phyloP scores from a whole-genome alignment of 2,113 vertebrate genomes.

The Hydropotes inermis region DNA sequence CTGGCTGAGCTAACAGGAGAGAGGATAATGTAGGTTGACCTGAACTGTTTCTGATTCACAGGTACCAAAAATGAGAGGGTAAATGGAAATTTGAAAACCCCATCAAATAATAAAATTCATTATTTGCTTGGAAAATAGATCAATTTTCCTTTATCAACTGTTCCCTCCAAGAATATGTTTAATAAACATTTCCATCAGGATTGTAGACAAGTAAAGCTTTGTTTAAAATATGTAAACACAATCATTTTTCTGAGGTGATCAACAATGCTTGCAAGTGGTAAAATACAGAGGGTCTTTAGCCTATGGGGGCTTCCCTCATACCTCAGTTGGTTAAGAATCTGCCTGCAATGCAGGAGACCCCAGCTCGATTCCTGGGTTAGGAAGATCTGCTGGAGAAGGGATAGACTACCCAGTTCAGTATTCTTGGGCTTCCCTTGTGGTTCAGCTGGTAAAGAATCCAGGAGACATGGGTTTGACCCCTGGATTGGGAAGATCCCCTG shows the following conservation, averaged over 20 bases:
- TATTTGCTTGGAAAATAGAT: not conserved
- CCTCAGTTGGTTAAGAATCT: not conserved
- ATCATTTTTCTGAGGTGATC: not conserved
- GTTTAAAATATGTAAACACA: conserved; percentile 28
- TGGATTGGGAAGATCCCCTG: not conserved
- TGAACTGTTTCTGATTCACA: not conserved
- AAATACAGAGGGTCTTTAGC: not conserved
- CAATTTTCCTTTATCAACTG: conserved; percentile 7
- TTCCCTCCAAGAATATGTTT: conserved; percentile 12
- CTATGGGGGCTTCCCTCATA: not conserved
- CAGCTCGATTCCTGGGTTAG: not conserved
- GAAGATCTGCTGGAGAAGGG: not conserved
- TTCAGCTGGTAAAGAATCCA: not conserved
- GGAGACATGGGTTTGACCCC: not conserved
- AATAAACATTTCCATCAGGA: conserved; percentile 20
- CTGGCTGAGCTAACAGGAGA: not conserved
- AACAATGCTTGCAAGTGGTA: not conserved
- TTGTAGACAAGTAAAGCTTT: not conserved
- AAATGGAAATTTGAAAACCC: not conserved
- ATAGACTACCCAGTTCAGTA: not conserved
- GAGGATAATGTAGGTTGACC: not conserved
- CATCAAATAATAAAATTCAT: not conserved
- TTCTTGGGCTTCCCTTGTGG: not conserved
- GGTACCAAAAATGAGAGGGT: not conserved
- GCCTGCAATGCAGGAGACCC: not conserved